phyloP scores from a whole-genome alignment of 2,888 invertebrate genomes.

The Hesperia comma region DNA sequence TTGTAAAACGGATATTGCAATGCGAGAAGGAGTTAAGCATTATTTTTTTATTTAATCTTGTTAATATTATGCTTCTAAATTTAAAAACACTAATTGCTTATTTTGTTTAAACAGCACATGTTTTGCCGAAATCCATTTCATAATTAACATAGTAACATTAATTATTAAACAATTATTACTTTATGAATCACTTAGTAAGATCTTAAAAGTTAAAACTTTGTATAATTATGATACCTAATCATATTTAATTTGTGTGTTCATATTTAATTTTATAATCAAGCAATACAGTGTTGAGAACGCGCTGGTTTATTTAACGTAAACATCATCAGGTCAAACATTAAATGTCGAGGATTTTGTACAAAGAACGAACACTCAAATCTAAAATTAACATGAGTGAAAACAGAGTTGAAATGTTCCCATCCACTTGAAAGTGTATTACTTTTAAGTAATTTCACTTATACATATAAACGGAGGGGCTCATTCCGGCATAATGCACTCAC shows the following conservation, averaged over 20 bases:
- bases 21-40: slow-evolving; percentile 57
- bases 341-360: slow-evolving; percentile 40
- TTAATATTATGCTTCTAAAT: neutral
- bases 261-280: too few relatives aligned
- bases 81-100: neutral
- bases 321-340: slow-evolving; percentile 32
- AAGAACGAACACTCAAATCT: slow-evolving; percentile 53
- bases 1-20: slow-evolving; percentile 69
- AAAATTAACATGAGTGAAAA: slow-evolving; percentile 58
- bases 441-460: slow-evolving; percentile 79
- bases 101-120: too few relatives aligned
- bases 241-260: too few relatives aligned
- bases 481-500: slow-evolving; percentile 63
- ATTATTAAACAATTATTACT: too few relatives aligned
- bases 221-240: too few relatives aligned
- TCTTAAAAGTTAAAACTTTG: slow-evolving; percentile 8
- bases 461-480: slow-evolving; percentile 67
- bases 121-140: too few relatives aligned
- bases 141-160: too few relatives aligned
- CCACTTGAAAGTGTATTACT: slow-evolving; percentile 77
- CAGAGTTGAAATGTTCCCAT: slow-evolving; percentile 71
- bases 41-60: neutral
- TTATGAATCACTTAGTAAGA: too few relatives aligned
- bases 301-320: neutral
- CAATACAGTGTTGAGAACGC: too few relatives aligned